phyloP scores from a whole-genome alignment of 2,113 vertebrate genomes.

The Emydura subglobosa region DNA sequence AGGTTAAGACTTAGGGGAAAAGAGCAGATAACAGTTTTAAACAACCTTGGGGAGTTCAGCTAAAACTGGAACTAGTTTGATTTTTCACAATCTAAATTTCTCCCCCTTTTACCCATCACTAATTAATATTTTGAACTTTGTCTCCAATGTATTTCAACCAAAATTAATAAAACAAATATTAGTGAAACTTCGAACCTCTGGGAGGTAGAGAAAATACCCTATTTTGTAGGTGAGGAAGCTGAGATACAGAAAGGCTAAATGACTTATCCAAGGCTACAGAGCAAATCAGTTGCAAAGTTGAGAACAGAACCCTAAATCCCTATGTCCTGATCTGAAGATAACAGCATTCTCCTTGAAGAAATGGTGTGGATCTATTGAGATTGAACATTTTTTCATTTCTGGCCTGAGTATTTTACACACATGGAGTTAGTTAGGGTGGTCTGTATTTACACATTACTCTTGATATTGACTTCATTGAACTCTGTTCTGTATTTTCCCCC shows the following conservation, averaged over 20 bases:
- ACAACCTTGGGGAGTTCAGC: background rate
- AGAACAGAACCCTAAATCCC: background rate
- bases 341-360: background rate
- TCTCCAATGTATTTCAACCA: background rate
- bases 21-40: background rate
- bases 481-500: accelerated
- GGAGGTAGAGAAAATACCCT: background rate
- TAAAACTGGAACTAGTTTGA: background rate
- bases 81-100: background rate
- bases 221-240: background rate
- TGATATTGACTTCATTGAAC: background rate
- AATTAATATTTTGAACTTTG: background rate
- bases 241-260: background rate
- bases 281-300: accelerated
- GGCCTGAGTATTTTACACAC: background rate
- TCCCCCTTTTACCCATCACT: background rate
- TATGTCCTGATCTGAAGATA: background rate
- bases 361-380: background rate
- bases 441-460: accelerated
- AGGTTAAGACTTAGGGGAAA: background rate
- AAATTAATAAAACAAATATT: background rate
- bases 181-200: background rate
- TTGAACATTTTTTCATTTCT: accelerated
- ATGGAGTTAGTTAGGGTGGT: background rate
- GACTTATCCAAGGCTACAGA: accelerated